Evolutionary conservation across 2,797 vertebrate genomes (phyloP).

Genomic region (Anguilla anguilla): DNA sequence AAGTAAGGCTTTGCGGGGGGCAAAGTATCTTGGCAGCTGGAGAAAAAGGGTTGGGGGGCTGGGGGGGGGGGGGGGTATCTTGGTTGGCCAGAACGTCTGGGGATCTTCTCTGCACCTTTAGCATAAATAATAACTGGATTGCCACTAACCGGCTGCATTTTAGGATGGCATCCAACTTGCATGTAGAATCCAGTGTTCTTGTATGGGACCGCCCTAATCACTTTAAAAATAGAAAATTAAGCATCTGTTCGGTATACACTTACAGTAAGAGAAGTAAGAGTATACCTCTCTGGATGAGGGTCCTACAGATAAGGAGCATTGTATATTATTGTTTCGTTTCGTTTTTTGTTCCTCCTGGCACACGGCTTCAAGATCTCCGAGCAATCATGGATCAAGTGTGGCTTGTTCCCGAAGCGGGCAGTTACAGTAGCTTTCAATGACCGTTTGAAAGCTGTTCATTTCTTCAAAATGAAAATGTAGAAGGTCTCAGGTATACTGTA

Average conservation of each 20-base stretch:
- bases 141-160: background rate
- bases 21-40: background rate
- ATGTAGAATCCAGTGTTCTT: background rate
- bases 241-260: background rate
- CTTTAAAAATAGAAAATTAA: conserved; percentile 7
- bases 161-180: background rate
- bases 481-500: background rate
- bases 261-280: too few relatives aligned
- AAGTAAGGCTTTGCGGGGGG: background rate
- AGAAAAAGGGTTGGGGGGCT: background rate
- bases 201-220: background rate
- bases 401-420: background rate
- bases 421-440: background rate
- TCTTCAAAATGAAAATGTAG: background rate
- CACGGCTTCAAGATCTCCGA: background rate
- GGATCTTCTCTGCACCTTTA: background rate
- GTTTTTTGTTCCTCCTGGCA: background rate
- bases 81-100: background rate
- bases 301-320: background rate
- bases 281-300: background rate
- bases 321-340: background rate
- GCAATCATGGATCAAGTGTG: background rate
- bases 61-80: background rate
- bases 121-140: background rate
- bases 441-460: background rate